Base-by-base conservation (phyloP, 2,888 invertebrate species). In the Cetonia aurata region DNA sequence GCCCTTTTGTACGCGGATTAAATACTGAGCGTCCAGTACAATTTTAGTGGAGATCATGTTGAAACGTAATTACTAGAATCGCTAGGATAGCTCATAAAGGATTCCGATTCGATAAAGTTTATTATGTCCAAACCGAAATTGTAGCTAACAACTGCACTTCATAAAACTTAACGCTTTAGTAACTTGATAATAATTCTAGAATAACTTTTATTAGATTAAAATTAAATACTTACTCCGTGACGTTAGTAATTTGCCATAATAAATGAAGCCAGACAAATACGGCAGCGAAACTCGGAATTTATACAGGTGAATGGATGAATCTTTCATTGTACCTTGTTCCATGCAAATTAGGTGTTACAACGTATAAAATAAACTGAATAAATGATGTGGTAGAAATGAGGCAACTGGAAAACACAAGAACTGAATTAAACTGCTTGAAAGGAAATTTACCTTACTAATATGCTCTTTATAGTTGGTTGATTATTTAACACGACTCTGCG, bases 401-500 rank as follows among this genome's bases (percentile, higher is more conserved):
- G 19, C 13, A 50, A 50, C 2, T 10, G 25, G n/a, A 59, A 17
- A 44, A 59, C 59, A 59, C 59, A 59, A 44, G 59, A 59, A 59
- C 44, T 59, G 41, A 41, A 59, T 59, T 59, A 59, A 59, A 59
- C 19, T 44, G 42, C 42, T 19, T 59, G n/a, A 59, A 44, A 44
- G n/a, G 44, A 19, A 13, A 59, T 59, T 25, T 25, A 25, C 25
- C 4, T 25, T 25, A 25, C 25, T 25, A 25, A 25, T 25, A 25
- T 25, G 25, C 4, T 25, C 3, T 25, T 25, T 25, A 25, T 25
- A 25, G 25, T 25, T 25, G 25, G 25, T 25, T 25, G 25, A 4
- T 25, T 25, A 25, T 25, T 25, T 25, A 25, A 25, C 25, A 25
- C 25, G 25, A 3, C 25, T 25, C 25, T 3, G 25, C 4, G 25